phyloP scores from a whole-genome alignment of 1,140 invertebrate species.

The Drosophila simulans region DNA sequence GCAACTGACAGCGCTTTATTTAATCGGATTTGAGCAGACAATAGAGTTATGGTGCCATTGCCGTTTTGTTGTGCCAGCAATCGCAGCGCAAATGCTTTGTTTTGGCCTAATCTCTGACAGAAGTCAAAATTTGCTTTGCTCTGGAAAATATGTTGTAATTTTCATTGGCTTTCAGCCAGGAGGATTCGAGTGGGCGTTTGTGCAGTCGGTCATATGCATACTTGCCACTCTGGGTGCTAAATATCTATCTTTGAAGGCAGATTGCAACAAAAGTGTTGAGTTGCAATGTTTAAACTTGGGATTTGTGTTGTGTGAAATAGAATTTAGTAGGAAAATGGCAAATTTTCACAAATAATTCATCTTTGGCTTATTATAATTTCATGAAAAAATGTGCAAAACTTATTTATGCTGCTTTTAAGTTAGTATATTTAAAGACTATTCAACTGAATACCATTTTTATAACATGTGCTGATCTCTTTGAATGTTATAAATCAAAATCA shows the following conservation, averaged over 20 bases:
- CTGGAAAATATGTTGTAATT: slow-evolving; percentile 74
- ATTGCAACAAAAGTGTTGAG: background rate
- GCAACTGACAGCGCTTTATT: slow-evolving; percentile 69
- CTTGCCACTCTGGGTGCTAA: slow-evolving; percentile 1
- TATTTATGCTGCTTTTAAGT: too few relatives aligned
- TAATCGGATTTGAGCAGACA: slow-evolving; percentile 78
- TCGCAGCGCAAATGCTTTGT: slow-evolving; percentile 71
- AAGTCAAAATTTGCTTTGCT: slow-evolving; percentile 73
- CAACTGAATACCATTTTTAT: too few relatives aligned
- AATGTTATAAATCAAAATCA: too few relatives aligned
- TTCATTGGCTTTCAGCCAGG: slow-evolving; percentile 45
- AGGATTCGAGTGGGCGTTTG: slow-evolving; percentile 20
- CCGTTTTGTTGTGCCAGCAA: slow-evolving; percentile 74
- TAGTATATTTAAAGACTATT: too few relatives aligned
- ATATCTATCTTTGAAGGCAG: background rate
- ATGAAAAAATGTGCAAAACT: too few relatives aligned
- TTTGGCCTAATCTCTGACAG: slow-evolving; percentile 78
- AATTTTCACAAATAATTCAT: too few relatives aligned
- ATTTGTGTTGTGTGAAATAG: background rate
- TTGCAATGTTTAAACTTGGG: background rate
- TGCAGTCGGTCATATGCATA: background rate
- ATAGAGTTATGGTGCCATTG: slow-evolving; percentile 62
- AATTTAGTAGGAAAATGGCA: background rate
- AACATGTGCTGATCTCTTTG: too few relatives aligned
- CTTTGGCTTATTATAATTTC: too few relatives aligned